Conservation (phyloP, 1,140 invertebrate species). For the Sycophaga agraensis region DNA sequence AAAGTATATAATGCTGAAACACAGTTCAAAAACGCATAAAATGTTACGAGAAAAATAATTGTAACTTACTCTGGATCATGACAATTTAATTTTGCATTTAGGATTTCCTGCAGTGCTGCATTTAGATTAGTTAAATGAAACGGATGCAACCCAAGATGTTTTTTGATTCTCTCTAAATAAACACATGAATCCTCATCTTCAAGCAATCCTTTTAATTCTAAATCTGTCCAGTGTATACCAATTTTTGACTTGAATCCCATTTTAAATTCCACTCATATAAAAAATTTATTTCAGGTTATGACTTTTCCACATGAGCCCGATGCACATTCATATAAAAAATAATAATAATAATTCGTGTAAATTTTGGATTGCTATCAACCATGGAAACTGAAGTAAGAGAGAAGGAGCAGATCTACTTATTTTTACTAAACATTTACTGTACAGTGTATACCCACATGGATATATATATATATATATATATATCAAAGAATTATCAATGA, state of each 20-base stretch:
- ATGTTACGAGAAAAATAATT: background rate
- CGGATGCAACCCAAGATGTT: conserved; percentile 63
- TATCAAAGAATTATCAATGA: too few species aligned
- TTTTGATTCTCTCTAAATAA: conserved; percentile 55
- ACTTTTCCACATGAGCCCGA: too few species aligned
- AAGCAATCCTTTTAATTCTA: conserved; percentile 44
- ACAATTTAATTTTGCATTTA: conserved; percentile 60
- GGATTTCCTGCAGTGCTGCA: conserved; percentile 57
- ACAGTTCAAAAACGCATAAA: background rate
- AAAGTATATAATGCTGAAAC: conserved; percentile 2
- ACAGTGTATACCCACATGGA: too few species aligned
- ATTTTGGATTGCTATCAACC: too few species aligned
- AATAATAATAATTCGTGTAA: too few species aligned
- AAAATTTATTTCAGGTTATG: background rate
- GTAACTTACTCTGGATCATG: conserved; percentile 54
- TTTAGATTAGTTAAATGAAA: conserved; percentile 52
- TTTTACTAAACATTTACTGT: too few species aligned
- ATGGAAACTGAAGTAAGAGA: too few species aligned
- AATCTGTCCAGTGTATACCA: conserved; percentile 39
- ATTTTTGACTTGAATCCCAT: conserved; percentile 35
- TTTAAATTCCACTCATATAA: background rate
- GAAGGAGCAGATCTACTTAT: too few species aligned
- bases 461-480: too few species aligned
- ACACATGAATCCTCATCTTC: conserved; percentile 63
- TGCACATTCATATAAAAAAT: too few species aligned